Evolutionary conservation across 2,113 vertebrate species (phyloP).

Genomic region (Cyanistes caeruleus): DNA sequence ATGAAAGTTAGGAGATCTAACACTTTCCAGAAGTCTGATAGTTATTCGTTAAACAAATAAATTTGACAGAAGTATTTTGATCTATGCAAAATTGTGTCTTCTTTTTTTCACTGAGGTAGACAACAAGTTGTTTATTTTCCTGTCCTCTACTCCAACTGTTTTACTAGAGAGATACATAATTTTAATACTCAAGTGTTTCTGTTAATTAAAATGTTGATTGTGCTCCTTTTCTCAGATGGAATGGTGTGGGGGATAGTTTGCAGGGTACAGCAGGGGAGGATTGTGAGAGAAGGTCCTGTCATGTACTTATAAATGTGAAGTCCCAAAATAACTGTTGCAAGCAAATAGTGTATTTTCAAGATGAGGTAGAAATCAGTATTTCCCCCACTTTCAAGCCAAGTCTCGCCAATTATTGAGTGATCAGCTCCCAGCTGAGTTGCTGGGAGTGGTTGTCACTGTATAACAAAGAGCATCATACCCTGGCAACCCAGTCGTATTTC

Average conservation of each 20-base stretch:
- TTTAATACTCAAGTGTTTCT: background rate
- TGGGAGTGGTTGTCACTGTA: background rate
- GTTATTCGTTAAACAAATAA: background rate
- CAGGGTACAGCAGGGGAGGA: rapidly evolving
- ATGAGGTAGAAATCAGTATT: background rate
- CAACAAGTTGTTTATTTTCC: background rate
- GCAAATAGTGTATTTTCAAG: background rate
- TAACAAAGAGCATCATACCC: background rate
- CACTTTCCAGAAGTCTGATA: background rate
- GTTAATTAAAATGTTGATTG: background rate
- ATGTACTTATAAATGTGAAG: background rate
- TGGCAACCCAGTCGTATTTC: background rate
- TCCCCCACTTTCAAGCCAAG: background rate
- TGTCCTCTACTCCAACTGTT: background rate
- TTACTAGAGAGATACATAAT: background rate
- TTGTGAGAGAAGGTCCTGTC: background rate
- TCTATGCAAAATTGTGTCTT: background rate
- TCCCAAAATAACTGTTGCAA: background rate
- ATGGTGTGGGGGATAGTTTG: background rate
- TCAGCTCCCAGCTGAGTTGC: background rate
- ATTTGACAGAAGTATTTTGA: background rate
- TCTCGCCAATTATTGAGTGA: background rate
- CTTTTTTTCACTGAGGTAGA: background rate
- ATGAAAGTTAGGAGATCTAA: background rate
- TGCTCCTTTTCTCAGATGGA: background rate